A percentile compares a stretch with the other conserved stretches of the same genome.
These are phyloP conservation scores for Tanypteryx hageni DNA, from an alignment of 2,888 invertebrate genomes.

Conservation along the genomic window DNA sequence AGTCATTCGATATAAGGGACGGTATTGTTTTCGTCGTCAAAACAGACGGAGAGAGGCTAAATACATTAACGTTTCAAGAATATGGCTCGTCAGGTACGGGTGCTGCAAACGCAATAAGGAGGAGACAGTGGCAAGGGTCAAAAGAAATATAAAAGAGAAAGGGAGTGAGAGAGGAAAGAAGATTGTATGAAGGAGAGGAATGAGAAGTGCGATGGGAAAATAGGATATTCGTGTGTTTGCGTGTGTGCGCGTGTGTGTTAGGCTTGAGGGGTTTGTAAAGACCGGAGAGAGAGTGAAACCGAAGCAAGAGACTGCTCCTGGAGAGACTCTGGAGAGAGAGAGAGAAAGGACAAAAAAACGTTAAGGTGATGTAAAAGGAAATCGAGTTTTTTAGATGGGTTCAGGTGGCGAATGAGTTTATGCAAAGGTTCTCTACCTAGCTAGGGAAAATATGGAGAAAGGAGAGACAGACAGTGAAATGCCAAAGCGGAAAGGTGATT, in stretches of 20 bases:
- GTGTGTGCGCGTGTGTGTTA: too few species aligned
- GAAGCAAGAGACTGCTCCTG: background rate
- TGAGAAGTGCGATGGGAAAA: too few species aligned
- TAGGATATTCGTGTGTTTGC: too few species aligned
- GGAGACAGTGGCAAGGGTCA: background rate
- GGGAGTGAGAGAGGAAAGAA: background rate
- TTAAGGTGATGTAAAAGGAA: background rate
- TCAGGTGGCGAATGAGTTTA: background rate
- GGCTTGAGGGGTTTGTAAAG: too few species aligned
- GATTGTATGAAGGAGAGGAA: too few species aligned
- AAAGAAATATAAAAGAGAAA: background rate
- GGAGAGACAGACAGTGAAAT: too few species aligned
- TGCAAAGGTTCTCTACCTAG: background rate
- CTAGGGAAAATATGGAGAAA: too few species aligned
- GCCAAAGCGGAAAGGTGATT: too few species aligned
- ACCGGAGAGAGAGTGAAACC: too few species aligned
- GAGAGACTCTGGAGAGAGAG: background rate
- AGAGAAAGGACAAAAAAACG: constrained; percentile 10
- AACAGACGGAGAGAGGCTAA: background rate
- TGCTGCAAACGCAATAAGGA: background rate
- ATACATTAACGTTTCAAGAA: background rate
- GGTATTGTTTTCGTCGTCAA: background rate
- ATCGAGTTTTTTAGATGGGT: background rate
- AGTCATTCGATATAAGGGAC: background rate
- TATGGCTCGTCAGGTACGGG: background rate